Base-by-base conservation (phyloP, 1,140 invertebrate species). In the Trichonephila clavipes region DNA sequence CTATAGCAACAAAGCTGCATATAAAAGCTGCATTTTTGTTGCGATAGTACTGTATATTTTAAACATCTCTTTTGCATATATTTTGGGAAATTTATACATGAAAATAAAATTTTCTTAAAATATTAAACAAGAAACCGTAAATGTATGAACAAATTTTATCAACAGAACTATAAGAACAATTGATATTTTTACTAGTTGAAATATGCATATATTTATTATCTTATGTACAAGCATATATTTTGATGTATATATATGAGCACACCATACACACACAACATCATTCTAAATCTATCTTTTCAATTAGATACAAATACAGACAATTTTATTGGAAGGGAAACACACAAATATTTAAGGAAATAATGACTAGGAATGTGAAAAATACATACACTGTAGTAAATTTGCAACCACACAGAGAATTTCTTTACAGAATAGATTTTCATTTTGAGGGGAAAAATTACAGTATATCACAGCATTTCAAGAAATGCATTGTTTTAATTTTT, bases 401-500 rank as follows among this genome's bases (percentile, higher is more conserved):
- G 28, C 72, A 77, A 77, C 28, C 72, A 77, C 62, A 19, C 28
- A 34, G 72, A 77, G 28, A 77, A 28, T 34, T 77, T 77, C 10
- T 34, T 77, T 77, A 40, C 16, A 34, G 34, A 34, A 77, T 12
- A 77, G 72, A 19, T 19, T 77, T 34, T 40, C 28, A 77, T 77
- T 40, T 77, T 77, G 72, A 77, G 58, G 66, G 83, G 24, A 61
- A 85, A 85, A 58, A 85, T 85, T 85, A 58, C 81, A 83, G 83
- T 58, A 28, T 85, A 85, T 85, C 83, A 85, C 83, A 85, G 83
- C 83, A 59, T 85, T 85, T 85, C 51, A 58, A 61, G 14, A 85
- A 85, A 85, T 85, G 83, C 83, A 85, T 24, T 21, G 59, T 85
- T 85, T 85, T 85, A 85, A 18, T 85, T 51, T 85, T 85, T 85